Percentiles rank a stretch among this genome's conserved stretches.
These are phyloP conservation scores for Pelecanoides urinatrix DNA, from an alignment of 2,113 vertebrate genomes.

Conservation along the genomic window DNA sequence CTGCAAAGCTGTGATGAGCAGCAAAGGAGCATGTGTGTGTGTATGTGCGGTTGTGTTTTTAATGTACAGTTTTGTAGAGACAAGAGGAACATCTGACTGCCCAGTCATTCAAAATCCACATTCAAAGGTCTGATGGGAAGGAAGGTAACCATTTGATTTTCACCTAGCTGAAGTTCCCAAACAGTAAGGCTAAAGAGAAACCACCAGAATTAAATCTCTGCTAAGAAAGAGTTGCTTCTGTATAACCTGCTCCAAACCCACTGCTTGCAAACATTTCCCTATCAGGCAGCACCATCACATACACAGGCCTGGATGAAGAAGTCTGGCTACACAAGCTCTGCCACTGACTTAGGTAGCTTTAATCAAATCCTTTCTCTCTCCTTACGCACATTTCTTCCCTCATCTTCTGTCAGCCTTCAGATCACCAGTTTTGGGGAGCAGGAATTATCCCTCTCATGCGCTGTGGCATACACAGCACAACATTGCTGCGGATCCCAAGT, in stretches of 20 bases:
- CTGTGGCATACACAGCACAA: fast-evolving
- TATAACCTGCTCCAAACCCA: background rate
- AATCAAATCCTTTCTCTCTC: background rate
- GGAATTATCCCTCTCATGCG: background rate
- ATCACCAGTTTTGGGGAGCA: background rate
- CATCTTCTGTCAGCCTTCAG: background rate
- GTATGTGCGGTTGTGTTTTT: background rate
- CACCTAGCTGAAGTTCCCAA: background rate
- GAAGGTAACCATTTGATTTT: background rate
- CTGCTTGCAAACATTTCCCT: background rate
- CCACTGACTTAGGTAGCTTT: background rate
- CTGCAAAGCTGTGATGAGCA: constrained; percentile 74
- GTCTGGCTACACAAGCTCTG: background rate
- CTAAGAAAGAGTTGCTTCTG: background rate
- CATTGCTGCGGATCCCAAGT: too few relatives aligned
- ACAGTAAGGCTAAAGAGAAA: background rate
- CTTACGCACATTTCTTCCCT: background rate
- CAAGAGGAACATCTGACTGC: background rate
- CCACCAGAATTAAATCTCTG: background rate
- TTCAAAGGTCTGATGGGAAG: background rate
- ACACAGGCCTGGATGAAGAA: background rate
- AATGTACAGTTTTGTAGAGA: constrained; percentile 12
- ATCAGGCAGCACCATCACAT: fast-evolving
- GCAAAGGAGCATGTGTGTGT: constrained; percentile 56
- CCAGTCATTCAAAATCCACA: background rate